phyloP scores from a whole-genome alignment of 2,797 vertebrate genomes.

The Pelobates cultripes region DNA sequence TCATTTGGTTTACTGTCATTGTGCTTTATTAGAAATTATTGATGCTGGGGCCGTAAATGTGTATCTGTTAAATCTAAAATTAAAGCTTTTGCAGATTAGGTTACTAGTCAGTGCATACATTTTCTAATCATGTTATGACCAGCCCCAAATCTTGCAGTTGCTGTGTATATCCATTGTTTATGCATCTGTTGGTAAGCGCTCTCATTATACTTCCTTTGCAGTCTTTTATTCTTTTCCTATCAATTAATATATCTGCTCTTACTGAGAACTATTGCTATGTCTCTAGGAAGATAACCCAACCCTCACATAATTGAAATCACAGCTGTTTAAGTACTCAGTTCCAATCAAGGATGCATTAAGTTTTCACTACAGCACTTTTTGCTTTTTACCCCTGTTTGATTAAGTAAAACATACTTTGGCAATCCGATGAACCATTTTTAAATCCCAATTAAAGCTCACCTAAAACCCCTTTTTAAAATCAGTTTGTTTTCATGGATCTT shows the following conservation, averaged over 20 bases:
- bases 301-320: no score
- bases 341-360: no score
- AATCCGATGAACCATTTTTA: no score
- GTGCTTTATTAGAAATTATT: slow-evolving; percentile 3
- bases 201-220: no score
- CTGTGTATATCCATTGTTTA: neutral
- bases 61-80: neutral
- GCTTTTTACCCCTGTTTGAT: no score
- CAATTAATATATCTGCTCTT: neutral
- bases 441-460: no score
- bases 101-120: neutral
- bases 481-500: no score
- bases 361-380: no score
- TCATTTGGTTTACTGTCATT: slow-evolving; percentile 21
- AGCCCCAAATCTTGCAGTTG: neutral
- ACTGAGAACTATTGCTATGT: neutral
- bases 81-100: neutral
- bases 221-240: neutral
- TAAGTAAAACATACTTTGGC: no score
- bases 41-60: neutral
- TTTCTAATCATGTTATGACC: neutral
- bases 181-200: neutral
- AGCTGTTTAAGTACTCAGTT: no score
- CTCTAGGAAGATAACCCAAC: no score
- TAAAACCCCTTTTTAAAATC: no score